phyloP scores from a whole-genome alignment of 2,888 invertebrate genomes.

The Drosophila histrio region DNA sequence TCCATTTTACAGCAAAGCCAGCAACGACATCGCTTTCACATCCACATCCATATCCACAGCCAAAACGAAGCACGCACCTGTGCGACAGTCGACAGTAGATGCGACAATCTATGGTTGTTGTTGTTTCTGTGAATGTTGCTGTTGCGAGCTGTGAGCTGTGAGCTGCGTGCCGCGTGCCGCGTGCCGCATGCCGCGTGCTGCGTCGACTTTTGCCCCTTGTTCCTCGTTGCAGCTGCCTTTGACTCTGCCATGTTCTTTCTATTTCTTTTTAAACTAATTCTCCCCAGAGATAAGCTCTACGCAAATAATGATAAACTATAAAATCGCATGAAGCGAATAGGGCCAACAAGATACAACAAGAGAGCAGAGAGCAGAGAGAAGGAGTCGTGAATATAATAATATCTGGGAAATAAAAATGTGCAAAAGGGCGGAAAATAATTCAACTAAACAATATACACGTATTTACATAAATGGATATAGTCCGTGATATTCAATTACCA shows the following conservation, averaged over 20 bases:
- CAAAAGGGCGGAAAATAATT: conserved; percentile 79
- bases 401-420: conserved; percentile 76
- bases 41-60: conserved; percentile 7
- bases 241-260: conserved; percentile 16
- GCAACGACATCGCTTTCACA: conserved; percentile 40
- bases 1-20: conserved; percentile 69
- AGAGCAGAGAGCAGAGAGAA: conserved; percentile 1
- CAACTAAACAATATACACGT: conserved; percentile 80
- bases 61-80: conserved; percentile 62
- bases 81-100: conserved; percentile 59
- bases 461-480: conserved; percentile 75
- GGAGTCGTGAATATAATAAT: conserved; percentile 47
- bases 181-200: conserved; percentile 49
- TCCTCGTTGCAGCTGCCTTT: conserved; percentile 24
- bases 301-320: conserved; percentile 80
- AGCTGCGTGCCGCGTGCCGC: conserved; percentile 8
- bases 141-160: conserved; percentile 17
- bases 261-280: conserved; percentile 41
- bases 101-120: conserved; percentile 64
- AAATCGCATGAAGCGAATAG: conserved; percentile 62
- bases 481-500: conserved; percentile 72
- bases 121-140: conserved; percentile 43
- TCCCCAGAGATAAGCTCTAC: conserved; percentile 73
- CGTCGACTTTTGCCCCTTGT: conserved; percentile 48
- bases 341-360: not conserved